Conservation (phyloP, 2,888 invertebrate species). For the Cryptophagus acutangulus region DNA sequence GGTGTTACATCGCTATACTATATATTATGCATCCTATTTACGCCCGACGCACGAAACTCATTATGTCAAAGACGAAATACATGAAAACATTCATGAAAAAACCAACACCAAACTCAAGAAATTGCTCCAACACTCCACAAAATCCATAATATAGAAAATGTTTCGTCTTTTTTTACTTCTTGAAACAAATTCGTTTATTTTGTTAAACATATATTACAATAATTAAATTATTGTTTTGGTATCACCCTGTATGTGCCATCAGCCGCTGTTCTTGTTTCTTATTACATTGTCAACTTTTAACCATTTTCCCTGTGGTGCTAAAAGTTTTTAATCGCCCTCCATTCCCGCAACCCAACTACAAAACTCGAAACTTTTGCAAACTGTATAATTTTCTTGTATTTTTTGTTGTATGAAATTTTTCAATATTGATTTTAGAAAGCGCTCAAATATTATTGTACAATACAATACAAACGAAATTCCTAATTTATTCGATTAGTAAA, state of each 20-base stretch:
- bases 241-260: no score
- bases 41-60: slow-evolving; percentile 41
- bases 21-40: slow-evolving; percentile 29
- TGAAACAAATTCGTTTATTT: no score
- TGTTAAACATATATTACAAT: no score
- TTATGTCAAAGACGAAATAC: slow-evolving; percentile 27
- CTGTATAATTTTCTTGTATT: slow-evolving; percentile 1
- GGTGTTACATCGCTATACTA: neutral
- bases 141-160: no score
- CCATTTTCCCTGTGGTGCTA: slow-evolving; percentile 12
- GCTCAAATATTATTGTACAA: no score
- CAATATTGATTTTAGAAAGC: neutral
- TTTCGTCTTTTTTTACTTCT: no score
- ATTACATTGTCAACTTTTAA: slow-evolving; percentile 20
- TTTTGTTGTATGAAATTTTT: neutral
- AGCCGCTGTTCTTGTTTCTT: slow-evolving; percentile 21
- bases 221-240: no score
- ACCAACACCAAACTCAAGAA: no score
- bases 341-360: slow-evolving; percentile 2
- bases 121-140: no score
- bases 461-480: no score
- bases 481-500: no score
- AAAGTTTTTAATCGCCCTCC: slow-evolving; percentile 15
- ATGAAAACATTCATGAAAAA: no score
- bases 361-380: slow-evolving; percentile 1